Conservation (phyloP, 2,113 vertebrate species). For the Dicaeum eximium region DNA sequence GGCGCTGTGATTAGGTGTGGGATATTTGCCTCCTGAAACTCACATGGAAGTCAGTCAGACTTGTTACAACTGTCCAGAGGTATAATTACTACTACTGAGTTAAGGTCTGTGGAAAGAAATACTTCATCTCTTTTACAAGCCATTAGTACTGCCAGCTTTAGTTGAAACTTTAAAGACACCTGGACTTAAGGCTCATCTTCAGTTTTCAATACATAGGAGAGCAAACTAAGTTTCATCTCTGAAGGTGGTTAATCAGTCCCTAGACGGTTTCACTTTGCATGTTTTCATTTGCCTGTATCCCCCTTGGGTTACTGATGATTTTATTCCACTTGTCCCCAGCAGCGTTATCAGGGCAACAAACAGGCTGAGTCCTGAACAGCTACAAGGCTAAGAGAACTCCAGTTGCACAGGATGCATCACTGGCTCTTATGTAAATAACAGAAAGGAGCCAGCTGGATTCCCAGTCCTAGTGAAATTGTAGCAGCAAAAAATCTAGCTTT, state of each 20-base stretch:
- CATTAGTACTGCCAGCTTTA: not conserved
- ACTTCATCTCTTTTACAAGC: not conserved
- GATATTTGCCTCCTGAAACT: not conserved
- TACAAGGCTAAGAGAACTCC: not conserved
- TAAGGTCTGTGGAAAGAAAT: not conserved
- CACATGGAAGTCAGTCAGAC: not conserved
- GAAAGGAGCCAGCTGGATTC: not conserved
- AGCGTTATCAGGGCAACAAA: not conserved
- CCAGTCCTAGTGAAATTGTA: not conserved
- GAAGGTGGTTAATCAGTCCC: not conserved
- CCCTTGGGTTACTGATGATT: not conserved
- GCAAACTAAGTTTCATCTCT: not conserved
- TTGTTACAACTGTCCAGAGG: not conserved
- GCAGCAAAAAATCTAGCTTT: not conserved
- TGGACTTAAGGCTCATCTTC: not conserved
- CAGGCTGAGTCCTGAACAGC: not conserved
- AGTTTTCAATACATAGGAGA: not conserved
- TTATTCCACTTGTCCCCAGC: not conserved
- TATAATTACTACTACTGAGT: not conserved
- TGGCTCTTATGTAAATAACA: not conserved
- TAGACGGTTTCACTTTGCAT: not conserved
- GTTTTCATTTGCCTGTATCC: not conserved
- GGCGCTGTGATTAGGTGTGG: rapidly evolving
- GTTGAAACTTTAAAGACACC: not conserved
- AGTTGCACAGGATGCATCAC: not conserved